phyloP scores from a whole-genome alignment of 2,113 vertebrate species.

The Theristicus caerulescens region DNA sequence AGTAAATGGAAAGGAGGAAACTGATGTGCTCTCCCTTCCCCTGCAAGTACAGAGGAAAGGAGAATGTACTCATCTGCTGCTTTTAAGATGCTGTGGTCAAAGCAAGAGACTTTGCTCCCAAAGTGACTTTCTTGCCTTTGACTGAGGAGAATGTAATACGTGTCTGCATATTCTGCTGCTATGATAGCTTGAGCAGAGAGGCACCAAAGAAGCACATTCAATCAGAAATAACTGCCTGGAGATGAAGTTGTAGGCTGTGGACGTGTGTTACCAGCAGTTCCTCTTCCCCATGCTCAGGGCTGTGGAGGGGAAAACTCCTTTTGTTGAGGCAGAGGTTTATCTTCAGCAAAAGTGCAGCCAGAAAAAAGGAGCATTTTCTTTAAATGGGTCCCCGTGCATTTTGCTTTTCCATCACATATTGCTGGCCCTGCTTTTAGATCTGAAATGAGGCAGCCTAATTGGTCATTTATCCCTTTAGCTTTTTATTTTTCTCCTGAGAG shows the following conservation, averaged over 20 bases:
- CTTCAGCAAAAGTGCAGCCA: background rate
- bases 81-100: background rate
- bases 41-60: background rate
- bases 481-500: constrained; percentile 16
- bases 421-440: background rate
- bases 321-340: background rate
- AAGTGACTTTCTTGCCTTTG: background rate
- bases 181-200: too few species aligned
- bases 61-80: background rate
- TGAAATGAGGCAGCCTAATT: background rate
- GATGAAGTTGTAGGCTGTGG: background rate
- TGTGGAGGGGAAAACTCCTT: background rate
- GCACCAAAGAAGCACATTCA: background rate
- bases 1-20: background rate
- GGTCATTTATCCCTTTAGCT: constrained; percentile 45
- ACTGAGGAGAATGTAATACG: fast-evolving
- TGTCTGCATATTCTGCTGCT: background rate
- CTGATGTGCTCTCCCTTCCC: background rate
- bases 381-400: background rate
- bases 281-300: background rate
- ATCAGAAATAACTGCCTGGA: background rate
- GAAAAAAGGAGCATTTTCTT: background rate
- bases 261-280: background rate
- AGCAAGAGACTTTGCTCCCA: background rate
- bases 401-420: background rate